These are phyloP conservation scores for Drosophila tropicalis DNA, from an alignment of 1,140 invertebrate species.

Conservation along the genomic window DNA sequence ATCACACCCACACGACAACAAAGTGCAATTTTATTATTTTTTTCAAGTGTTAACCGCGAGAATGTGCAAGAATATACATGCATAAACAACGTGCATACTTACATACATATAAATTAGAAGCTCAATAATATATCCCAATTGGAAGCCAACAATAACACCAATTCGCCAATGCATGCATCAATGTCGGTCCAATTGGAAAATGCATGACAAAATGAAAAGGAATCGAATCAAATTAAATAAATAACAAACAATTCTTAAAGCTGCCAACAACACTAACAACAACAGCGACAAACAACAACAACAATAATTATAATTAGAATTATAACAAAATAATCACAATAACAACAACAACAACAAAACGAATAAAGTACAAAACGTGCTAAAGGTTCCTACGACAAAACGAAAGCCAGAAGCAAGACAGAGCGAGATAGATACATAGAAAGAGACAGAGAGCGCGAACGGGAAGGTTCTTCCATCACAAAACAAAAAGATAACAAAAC, in stretches of 20 bases:
- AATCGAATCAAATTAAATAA: slow-evolving; percentile 11
- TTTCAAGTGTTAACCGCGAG: slow-evolving; percentile 47
- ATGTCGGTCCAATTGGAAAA: neutral
- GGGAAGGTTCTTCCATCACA: neutral
- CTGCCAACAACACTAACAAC: slow-evolving; percentile 33
- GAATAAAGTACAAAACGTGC: slow-evolving; percentile 23
- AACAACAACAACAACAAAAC: slow-evolving; percentile 31
- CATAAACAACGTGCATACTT: neutral
- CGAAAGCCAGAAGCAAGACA: neutral
- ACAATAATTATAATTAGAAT: neutral
- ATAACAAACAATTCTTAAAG: slow-evolving; percentile 7
- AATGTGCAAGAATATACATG: slow-evolving; percentile 36
- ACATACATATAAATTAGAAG: slow-evolving; percentile 17
- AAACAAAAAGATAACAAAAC: slow-evolving; percentile 8
- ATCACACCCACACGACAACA: slow-evolving; percentile 3
- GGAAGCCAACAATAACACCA: slow-evolving; percentile 6
- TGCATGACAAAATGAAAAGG: slow-evolving; percentile 31
- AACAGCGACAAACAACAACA: slow-evolving; percentile 13
- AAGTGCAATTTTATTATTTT: slow-evolving; percentile 43
- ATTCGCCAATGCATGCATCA: neutral
- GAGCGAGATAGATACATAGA: neutral
- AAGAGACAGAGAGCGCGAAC: neutral
- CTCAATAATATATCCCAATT: slow-evolving; percentile 33
- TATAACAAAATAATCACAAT: slow-evolving; percentile 20
- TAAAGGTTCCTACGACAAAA: slow-evolving; percentile 43